A percentile compares a stretch with the other conserved stretches of the same genome.
Conservation (phyloP, 2,113 vertebrate genomes). For the Ibidorhyncha struthersii region DNA sequence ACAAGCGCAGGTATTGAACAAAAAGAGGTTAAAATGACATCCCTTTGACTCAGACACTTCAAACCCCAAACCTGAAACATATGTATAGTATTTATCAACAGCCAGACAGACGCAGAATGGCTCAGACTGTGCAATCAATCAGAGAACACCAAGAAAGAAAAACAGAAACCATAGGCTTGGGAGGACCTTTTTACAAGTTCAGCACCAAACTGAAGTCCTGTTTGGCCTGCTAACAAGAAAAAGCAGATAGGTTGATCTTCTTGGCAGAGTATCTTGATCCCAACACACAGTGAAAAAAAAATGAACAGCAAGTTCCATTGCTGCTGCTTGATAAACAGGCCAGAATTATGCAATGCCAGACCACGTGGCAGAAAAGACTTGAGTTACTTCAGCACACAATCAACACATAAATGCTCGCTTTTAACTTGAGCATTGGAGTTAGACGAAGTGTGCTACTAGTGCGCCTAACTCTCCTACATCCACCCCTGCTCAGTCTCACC, state of each 20-base stretch:
- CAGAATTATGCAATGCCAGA: neutral
- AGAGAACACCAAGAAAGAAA: neutral
- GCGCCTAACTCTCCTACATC: neutral
- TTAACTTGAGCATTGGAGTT: neutral
- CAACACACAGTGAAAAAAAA: neutral
- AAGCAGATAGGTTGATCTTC: neutral
- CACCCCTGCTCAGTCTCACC: neutral
- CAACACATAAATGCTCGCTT: neutral
- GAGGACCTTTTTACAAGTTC: neutral
- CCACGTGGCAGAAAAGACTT: neutral
- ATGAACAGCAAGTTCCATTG: neutral
- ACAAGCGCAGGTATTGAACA: neutral
- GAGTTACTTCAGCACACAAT: conserved; percentile 7
- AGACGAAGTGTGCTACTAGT: neutral
- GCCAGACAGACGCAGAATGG: neutral
- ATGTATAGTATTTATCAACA: neutral
- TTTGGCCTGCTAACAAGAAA: neutral
- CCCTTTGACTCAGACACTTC: neutral
- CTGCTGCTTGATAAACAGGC: conserved; percentile 1
- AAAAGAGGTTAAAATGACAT: neutral
- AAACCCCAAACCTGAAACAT: neutral
- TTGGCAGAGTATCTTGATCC: neutral
- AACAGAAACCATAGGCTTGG: neutral
- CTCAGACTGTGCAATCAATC: neutral
- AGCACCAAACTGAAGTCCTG: neutral